Evolutionary conservation across 2,797 vertebrate species (phyloP).

Genomic region (Pristis pectinata): DNA sequence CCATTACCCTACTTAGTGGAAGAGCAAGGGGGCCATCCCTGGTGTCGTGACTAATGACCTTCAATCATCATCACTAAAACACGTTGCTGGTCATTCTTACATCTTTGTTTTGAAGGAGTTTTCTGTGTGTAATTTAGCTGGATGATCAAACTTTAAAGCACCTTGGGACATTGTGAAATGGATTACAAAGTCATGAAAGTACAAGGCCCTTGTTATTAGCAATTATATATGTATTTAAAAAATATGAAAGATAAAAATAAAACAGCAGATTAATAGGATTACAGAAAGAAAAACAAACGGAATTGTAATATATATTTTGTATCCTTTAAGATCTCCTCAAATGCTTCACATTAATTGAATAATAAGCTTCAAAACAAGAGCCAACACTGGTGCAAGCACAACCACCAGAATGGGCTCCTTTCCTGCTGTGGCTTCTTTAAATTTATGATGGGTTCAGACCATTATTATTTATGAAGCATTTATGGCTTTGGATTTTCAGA

Average conservation of each 20-base stretch:
- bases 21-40: no score
- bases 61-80: no score
- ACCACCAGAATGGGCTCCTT: not conserved
- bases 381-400: not conserved
- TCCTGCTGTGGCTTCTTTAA: not conserved
- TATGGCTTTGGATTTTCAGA: not conserved
- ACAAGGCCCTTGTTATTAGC: no score
- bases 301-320: not conserved
- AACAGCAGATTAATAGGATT: not conserved
- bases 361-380: not conserved
- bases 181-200: no score
- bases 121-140: no score
- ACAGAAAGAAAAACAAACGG: not conserved
- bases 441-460: not conserved
- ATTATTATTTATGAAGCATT: not conserved
- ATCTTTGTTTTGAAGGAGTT: no score
- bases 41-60: no score
- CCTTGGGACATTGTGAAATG: no score
- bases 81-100: no score
- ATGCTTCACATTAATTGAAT: not conserved
- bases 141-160: no score
- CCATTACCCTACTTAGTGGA: no score
- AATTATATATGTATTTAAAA: no score
- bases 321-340: not conserved
- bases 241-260: not conserved